Conservation (phyloP, 2,113 vertebrate species). For the Aramus guarauna region DNA sequence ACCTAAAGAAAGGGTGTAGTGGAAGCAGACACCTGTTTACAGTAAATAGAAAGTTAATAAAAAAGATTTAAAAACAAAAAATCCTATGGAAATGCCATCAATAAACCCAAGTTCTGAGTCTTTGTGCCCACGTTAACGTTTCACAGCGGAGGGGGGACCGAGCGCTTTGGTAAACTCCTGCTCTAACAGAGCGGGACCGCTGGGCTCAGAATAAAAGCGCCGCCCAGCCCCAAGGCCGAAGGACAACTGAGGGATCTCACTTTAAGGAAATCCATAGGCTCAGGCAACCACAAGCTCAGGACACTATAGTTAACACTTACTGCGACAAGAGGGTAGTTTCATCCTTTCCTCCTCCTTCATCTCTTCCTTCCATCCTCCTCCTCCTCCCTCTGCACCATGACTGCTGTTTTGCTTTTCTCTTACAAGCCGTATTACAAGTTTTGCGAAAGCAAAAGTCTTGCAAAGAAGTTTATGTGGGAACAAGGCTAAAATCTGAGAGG, state of each 20-base stretch:
- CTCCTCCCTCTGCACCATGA: not conserved
- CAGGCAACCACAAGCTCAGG: not conserved
- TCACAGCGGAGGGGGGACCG: accelerated
- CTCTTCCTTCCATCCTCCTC: not conserved
- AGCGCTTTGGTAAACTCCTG: not conserved
- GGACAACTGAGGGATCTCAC: not conserved
- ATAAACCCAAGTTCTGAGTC: not conserved
- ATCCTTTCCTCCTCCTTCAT: not conserved
- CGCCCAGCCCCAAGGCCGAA: not conserved
- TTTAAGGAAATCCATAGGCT: not conserved
- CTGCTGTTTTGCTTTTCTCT: not conserved
- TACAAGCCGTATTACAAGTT: not conserved
- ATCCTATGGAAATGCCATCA: not conserved
- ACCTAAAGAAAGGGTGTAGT: not conserved
- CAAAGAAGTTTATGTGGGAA: not conserved
- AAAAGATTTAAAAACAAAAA: not conserved
- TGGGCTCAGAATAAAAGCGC: not conserved
- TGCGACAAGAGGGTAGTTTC: not conserved
- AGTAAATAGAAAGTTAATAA: not conserved
- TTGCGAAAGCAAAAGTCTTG: not conserved
- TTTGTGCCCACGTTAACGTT: accelerated
- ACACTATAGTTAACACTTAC: accelerated
- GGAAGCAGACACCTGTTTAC: not conserved
- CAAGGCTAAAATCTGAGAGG: not conserved
- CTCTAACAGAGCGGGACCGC: not conserved